A percentile compares a stretch with the other conserved stretches of the same genome.
These are phyloP conservation scores for Cephus spinipes DNA, from an alignment of 2,888 invertebrate genomes.

Conservation along the genomic window DNA sequence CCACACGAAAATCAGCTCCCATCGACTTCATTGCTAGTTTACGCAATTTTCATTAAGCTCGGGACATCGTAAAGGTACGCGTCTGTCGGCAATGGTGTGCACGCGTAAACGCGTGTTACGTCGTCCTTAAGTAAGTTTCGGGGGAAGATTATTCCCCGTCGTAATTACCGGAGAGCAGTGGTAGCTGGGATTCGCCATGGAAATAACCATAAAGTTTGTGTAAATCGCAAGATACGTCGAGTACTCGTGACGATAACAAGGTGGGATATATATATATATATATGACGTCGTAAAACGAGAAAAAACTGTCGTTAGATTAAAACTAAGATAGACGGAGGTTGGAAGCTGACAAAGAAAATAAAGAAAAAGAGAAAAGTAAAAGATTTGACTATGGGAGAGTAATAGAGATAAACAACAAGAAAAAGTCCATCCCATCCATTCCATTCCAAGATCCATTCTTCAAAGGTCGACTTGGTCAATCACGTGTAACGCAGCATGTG, in stretches of 20 bases:
- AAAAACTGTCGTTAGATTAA: background rate
- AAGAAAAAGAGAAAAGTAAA: background rate
- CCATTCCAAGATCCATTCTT: background rate
- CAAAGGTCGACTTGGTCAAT: background rate
- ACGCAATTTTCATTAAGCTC: background rate
- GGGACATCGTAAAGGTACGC: background rate
- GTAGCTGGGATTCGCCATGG: background rate
- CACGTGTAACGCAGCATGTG: background rate
- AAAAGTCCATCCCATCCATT: background rate
- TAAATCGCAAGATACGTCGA: background rate
- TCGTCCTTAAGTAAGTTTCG: background rate
- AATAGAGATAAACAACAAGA: background rate
- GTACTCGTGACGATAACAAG: background rate
- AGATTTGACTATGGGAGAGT: constrained; percentile 5
- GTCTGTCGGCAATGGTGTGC: background rate
- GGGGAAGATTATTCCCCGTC: background rate
- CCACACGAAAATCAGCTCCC: background rate
- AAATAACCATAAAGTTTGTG: background rate
- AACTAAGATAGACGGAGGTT: constrained; percentile 12
- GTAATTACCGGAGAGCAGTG: background rate
- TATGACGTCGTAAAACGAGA: background rate
- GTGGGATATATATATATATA: background rate
- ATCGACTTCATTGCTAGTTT: background rate
- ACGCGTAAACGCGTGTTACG: background rate
- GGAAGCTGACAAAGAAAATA: background rate